Conservation (phyloP, 1,140 invertebrate species). For the Bombus soroeensis region DNA sequence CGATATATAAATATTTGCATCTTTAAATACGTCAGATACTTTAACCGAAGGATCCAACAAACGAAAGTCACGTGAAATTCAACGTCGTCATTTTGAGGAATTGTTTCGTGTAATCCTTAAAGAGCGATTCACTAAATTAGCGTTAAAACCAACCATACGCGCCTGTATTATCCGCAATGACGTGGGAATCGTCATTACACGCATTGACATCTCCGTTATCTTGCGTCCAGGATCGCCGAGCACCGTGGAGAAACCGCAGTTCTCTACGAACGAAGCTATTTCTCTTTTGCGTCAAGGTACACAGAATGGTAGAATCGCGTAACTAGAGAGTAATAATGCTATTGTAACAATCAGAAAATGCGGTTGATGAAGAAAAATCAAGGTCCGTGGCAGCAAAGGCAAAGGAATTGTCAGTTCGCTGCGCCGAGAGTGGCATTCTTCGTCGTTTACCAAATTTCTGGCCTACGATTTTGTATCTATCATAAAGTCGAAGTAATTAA, state of each 20-base stretch:
- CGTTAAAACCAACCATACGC: too few species aligned
- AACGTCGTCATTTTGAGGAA: neutral
- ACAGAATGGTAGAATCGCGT: conserved; percentile 7
- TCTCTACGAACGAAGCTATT: conserved; percentile 20
- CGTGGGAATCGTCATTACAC: conserved; percentile 13
- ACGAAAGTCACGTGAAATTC: neutral
- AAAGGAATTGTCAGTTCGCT: neutral
- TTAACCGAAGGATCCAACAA: too few species aligned
- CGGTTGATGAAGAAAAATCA: conserved; percentile 38
- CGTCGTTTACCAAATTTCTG: neutral
- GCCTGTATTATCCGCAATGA: neutral
- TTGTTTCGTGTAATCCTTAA: neutral
- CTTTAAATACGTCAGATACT: too few species aligned
- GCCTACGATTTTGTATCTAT: neutral
- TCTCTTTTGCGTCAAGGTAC: neutral
- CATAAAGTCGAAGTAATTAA: neutral
- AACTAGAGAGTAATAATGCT: conserved; percentile 39
- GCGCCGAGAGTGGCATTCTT: neutral
- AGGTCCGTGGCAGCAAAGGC: neutral
- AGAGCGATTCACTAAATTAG: too few species aligned
- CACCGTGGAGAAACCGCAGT: conserved; percentile 30
- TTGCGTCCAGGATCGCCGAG: neutral
- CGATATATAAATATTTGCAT: too few species aligned
- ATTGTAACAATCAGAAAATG: conserved; percentile 24
- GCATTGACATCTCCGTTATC: conserved; percentile 26